A percentile compares a stretch with the other conserved stretches of the same genome.
phyloP scores from a whole-genome alignment of 2,113 vertebrate genomes.

The Illadopsis cleaveri region DNA sequence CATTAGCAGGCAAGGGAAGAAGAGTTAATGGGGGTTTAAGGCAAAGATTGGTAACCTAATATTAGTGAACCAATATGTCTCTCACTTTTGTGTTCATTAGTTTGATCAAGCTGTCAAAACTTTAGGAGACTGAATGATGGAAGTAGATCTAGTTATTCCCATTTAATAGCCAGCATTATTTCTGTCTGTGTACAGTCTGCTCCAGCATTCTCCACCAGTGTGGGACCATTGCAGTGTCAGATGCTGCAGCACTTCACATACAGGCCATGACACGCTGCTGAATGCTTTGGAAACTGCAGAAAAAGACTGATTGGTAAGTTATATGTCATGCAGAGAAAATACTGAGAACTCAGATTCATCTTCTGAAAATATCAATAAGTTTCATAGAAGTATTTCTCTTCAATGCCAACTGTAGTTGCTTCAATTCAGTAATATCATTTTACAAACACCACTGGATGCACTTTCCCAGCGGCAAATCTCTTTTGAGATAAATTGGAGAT shows the following conservation, averaged over 20 bases:
- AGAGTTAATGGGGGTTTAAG: slow-evolving; percentile 77
- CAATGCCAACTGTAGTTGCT: neutral
- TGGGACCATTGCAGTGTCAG: neutral
- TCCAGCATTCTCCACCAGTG: neutral
- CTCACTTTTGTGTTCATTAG: slow-evolving; percentile 74
- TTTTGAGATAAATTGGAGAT: neutral
- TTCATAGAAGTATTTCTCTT: neutral
- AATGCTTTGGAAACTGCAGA: neutral
- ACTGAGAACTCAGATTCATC: neutral
- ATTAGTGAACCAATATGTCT: slow-evolving; percentile 72
- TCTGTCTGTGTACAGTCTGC: neutral
- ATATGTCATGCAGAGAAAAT: neutral
- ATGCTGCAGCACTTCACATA: neutral
- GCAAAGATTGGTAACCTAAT: slow-evolving; percentile 78
- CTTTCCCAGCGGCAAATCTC: neutral
- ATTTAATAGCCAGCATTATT: slow-evolving; percentile 17
- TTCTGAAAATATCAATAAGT: neutral
- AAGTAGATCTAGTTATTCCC: slow-evolving; percentile 51
- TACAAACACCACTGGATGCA: neutral
- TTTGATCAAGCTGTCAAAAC: slow-evolving; percentile 75
- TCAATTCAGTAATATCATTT: neutral
- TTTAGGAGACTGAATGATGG: slow-evolving; percentile 66
- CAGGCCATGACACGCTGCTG: neutral
- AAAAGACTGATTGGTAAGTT: neutral
- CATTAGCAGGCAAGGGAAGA: slow-evolving; percentile 78